Evolutionary conservation across 2,113 vertebrate species (phyloP).

Genomic region (Rutilus rutilus): DNA sequence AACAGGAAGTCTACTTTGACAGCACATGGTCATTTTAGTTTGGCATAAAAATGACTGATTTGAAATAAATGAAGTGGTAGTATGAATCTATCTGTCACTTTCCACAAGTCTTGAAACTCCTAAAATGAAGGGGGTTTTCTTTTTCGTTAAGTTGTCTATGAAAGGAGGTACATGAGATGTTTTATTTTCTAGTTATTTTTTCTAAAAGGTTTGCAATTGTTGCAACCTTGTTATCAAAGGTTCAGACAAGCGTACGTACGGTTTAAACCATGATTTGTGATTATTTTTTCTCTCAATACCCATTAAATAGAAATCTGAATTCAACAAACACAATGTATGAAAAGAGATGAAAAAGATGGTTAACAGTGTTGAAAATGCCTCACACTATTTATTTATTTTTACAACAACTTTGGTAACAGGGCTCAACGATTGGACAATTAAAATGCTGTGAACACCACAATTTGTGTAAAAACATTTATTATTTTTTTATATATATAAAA

Average conservation of each 20-base stretch:
- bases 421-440: neutral
- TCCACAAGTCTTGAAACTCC: neutral
- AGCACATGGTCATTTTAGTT: neutral
- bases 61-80: neutral
- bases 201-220: neutral
- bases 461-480: neutral
- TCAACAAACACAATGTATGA: neutral
- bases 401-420: too few species aligned
- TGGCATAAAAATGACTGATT: neutral
- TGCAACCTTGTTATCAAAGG: neutral
- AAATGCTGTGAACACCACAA: neutral
- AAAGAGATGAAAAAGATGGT: neutral
- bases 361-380: neutral
- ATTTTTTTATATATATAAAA: neutral
- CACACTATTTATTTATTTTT: too few species aligned
- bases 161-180: neutral
- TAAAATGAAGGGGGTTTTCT: neutral
- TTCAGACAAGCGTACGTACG: neutral
- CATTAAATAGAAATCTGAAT: neutral
- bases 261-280: neutral
- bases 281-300: neutral
- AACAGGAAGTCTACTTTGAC: constrained; percentile 18
- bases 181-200: neutral
- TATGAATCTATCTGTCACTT: neutral
- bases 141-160: neutral